Evolutionary conservation across 2,888 invertebrate genomes (phyloP), one percentile per base, ranked within the genome.

Genomic region (Ellobium chinense): DNA sequence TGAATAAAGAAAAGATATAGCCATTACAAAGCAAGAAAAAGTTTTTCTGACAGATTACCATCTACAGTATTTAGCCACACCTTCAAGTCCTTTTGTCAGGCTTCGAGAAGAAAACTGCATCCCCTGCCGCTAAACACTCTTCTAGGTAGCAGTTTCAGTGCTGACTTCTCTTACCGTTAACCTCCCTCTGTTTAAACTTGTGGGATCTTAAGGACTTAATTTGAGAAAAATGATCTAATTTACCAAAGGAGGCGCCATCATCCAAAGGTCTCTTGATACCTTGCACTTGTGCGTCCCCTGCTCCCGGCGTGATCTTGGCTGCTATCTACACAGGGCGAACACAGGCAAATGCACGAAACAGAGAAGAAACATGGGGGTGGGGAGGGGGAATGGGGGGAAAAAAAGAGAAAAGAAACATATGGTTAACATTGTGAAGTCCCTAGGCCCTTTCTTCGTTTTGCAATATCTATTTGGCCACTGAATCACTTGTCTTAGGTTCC

Each of bases 221-320:
- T 74, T 80, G 80, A 80, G 80, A 80, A 80, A 79, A 80, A 80
- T 75, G 68, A 60, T 80, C 83, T 83, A 82, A 83, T 82, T 82
- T 80, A 83, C 80, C 83, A 82, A 83, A 82, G 83, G 79, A 77
- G 83, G 88, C 87, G 85, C 88, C 90, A 82, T 87, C 86, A 81
- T 91, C 90, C 86, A 88, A 86, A 83, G 88, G 88, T 86, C 90
- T 86, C 86, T 90, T 90, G 84, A 88, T 82, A 81, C 87, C 87
- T 84, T 85, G 85, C 84, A 86, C 86, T 84, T 85, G 86, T 84
- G 87, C 89, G 88, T 90, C 90, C 75, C 90, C 91, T 62, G 85
- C 85, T 78, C 88, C 89, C 70, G 90, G 91, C 78, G 90, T 89
- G 72, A 91, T 89, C 87, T 91, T 91, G 81, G 91, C 91, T 83